Base-by-base conservation (phyloP, 2,888 invertebrate species). In the Brachyptera risi region DNA sequence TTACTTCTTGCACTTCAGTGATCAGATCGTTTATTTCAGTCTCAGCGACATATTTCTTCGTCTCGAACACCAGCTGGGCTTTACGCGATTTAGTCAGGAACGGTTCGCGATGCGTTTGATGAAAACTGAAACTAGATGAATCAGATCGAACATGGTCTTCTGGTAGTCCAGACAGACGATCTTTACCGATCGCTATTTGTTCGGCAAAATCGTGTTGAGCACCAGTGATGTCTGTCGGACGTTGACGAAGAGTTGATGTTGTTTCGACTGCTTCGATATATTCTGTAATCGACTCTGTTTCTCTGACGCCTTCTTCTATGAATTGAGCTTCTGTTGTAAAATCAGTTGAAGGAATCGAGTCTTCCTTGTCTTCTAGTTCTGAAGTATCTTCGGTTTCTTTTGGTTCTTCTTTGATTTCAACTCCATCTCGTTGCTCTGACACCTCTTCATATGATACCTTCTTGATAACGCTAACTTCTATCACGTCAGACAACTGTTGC, bases 1-100 rank as follows among this genome's bases (percentile, higher is more conserved):
- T 74, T n/a, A 72, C 76, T 68, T 78, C 78, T 27, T 78, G 69
- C 7, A 77, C 77, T 69, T 78, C 78, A 24, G 72, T 73, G 69
- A 79, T 76, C n/a, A 78, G 71, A 66, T 73, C 74, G 37, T 59
- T 63, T 11, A 65, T 58, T 60, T 62, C 60, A 24, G 58, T 64
- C 62, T 69, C 68, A 5, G 68, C 57, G 26, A 58, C 56, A 21
- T 54, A 35, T 19, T 37, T 54, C 17, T 37, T 54, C 9, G 54
- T 54, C 13, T 54, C 54, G 37, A 31, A 37, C 17, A 54, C 54
- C 9, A 54, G 37, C 38, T 54, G 54, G 11, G 54, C 54, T 21
- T 54, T 54, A 21, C 54, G 35, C 2, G 35, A 15, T 19, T 37
- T 54, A 3, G 35, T 54, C 1, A 54, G 54, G 54, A 54, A 54